Evolutionary conservation across 92 coral and sea anemone genomes (phyloP).

Genomic region (Zoanthus solanderi): DNA sequence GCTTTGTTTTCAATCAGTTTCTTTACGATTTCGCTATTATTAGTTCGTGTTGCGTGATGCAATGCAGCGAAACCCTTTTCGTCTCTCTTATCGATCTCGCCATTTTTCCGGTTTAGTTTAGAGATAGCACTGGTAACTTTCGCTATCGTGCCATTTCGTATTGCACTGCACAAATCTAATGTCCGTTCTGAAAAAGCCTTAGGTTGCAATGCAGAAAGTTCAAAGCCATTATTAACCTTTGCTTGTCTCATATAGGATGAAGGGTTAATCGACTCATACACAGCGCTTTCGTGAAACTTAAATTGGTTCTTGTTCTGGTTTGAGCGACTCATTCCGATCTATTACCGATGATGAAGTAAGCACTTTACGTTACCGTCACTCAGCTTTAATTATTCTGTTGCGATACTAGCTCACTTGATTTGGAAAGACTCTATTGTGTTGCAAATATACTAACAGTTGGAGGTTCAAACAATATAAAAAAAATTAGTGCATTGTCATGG

Average conservation of each 20-base stretch:
- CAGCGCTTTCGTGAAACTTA: neutral
- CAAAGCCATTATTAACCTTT: conserved; percentile 34
- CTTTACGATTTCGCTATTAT: conserved; percentile 64
- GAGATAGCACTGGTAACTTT: conserved; percentile 16
- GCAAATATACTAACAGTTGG: too few relatives aligned
- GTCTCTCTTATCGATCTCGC: conserved; percentile 58
- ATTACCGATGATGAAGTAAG: neutral
- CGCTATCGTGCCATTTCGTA: conserved; percentile 12
- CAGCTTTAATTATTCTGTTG: neutral
- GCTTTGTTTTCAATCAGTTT: conserved; percentile 69
- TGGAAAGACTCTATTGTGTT: too few relatives aligned
- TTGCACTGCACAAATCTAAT: conserved; percentile 8
- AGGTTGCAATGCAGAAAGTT: neutral
- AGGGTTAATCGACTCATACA: conserved; percentile 33
- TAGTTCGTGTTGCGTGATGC: conserved; percentile 71
- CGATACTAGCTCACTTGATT: too few relatives aligned
- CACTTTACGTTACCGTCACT: neutral
- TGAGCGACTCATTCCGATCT: conserved; percentile 15
- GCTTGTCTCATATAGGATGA: conserved; percentile 10
- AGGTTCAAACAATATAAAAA: too few relatives aligned
- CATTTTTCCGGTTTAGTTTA: conserved; percentile 31
- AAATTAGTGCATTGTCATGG: too few relatives aligned
- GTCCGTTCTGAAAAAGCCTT: conserved; percentile 1
- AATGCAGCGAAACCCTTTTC: conserved; percentile 71
- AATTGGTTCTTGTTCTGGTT: conserved; percentile 8